Evolutionary conservation across 2,888 invertebrate species (phyloP).

Genomic region (Zonitis immaculata): DNA sequence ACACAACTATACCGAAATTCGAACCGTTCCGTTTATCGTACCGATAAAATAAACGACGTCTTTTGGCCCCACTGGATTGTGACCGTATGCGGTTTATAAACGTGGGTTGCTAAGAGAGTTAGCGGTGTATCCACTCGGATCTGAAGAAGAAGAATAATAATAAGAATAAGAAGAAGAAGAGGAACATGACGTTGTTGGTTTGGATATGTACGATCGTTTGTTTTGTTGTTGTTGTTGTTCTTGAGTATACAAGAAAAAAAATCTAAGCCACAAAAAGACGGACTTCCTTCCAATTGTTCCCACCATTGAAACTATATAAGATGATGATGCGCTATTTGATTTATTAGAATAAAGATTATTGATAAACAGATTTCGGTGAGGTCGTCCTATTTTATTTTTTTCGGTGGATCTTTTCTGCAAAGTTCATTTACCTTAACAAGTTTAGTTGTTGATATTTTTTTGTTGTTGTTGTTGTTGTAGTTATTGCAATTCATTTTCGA

Average conservation of each 20-base stretch:
- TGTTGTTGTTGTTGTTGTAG: background rate
- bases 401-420: background rate
- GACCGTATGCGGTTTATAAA: constrained; percentile 6
- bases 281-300: background rate
- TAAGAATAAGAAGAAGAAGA: background rate
- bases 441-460: background rate
- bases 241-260: no score
- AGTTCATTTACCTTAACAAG: background rate
- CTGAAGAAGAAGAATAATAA: background rate
- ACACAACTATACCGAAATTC: background rate
- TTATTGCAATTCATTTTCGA: constrained; percentile 1
- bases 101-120: constrained; percentile 10
- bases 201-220: background rate
- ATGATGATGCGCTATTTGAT: no score
- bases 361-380: no score
- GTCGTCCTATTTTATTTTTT: background rate
- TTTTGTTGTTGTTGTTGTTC: background rate
- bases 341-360: no score
- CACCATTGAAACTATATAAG: background rate
- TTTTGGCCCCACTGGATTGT: constrained; percentile 8
- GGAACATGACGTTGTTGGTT: background rate
- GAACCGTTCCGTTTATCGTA: background rate
- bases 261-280: background rate
- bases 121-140: background rate
- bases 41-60: background rate